Percentiles rank a stretch among this genome's conserved stretches.
Evolutionary conservation across 35 echinoderm and acorn worm genomes (phyloP).

Genomic region (Holothuria glaberrima): DNA sequence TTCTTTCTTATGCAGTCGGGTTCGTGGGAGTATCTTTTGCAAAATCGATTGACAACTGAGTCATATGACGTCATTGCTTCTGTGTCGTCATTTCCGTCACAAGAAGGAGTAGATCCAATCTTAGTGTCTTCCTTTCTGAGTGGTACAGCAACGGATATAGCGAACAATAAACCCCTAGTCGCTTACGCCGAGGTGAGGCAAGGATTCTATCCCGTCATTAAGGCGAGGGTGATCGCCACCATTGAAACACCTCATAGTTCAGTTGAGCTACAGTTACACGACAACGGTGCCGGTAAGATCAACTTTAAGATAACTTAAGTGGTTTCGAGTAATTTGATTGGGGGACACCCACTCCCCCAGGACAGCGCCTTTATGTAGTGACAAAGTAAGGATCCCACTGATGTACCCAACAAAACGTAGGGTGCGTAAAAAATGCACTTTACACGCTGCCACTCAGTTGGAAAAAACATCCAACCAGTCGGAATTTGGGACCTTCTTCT

Average conservation of each 20-base stretch:
- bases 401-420: too few relatives aligned
- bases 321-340: too few relatives aligned
- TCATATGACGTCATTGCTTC: background rate
- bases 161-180: background rate
- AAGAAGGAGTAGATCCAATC: conserved; percentile 7
- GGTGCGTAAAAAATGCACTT: too few relatives aligned
- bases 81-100: conserved; percentile 12
- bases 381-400: too few relatives aligned
- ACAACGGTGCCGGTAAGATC: conserved; percentile 42
- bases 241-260: background rate
- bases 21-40: conserved; percentile 41
- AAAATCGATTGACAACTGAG: background rate
- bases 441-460: too few relatives aligned
- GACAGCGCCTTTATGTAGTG: too few relatives aligned
- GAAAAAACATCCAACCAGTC: too few relatives aligned
- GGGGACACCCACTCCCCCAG: too few relatives aligned
- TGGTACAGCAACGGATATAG: background rate
- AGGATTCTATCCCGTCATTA: conserved; percentile 29
- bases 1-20: conserved; percentile 6
- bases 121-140: conserved; percentile 3
- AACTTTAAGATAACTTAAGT: too few relatives aligned
- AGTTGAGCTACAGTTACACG: conserved; percentile 8
- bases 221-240: conserved; percentile 12
- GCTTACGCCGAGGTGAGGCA: conserved; percentile 32
- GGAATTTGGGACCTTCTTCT: too few relatives aligned